Evolutionary conservation across 1,140 invertebrate species (phyloP).

Genomic region (Ectropis grisescens): DNA sequence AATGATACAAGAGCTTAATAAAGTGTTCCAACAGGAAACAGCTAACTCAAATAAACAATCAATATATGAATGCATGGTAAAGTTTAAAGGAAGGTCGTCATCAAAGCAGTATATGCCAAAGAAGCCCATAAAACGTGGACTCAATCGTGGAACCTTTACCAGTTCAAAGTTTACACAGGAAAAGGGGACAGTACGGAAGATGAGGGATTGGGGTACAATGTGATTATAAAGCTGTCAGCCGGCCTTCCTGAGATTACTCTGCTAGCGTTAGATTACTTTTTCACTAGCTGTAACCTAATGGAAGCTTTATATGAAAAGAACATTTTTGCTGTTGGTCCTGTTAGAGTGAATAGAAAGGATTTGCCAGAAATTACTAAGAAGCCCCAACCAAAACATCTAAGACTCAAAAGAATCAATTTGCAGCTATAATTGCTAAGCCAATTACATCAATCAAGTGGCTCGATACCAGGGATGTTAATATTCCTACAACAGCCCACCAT

Average conservation of each 20-base stretch:
- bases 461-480: not conserved
- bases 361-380: slow-evolving; percentile 19
- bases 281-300: too few relatives aligned
- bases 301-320: slow-evolving; percentile 18
- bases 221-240: not conserved
- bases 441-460: not conserved
- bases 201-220: not conserved
- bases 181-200: slow-evolving; percentile 15
- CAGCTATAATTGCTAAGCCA: not conserved
- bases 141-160: slow-evolving; percentile 18
- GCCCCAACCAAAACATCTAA: not conserved
- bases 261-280: slow-evolving; percentile 22
- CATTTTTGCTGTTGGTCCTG: slow-evolving; percentile 22
- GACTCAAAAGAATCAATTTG: not conserved
- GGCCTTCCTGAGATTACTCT: slow-evolving; percentile 7
- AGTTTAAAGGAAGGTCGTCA: not conserved
- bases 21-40: not conserved
- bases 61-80: not conserved
- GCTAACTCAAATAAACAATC: not conserved
- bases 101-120: not conserved
- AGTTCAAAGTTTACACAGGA: slow-evolving; percentile 16
- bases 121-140: slow-evolving; percentile 28
- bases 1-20: not conserved
- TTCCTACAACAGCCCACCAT: not conserved
- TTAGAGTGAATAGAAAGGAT: slow-evolving; percentile 20